These are phyloP conservation scores for Trypoxylon attenuatum DNA, from an alignment of 2,888 invertebrate species.

Conservation along the genomic window DNA sequence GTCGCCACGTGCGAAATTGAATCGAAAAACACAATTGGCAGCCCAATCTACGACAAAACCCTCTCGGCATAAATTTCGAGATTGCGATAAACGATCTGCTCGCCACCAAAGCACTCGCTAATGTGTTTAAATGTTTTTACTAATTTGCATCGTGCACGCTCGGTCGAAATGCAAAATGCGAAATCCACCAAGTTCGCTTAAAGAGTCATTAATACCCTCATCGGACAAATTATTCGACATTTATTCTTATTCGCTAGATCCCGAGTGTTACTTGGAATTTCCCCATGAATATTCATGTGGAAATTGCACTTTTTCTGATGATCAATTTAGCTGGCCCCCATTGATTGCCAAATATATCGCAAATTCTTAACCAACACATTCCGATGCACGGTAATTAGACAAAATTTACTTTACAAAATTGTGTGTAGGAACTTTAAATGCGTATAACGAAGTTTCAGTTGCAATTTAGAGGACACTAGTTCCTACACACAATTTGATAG, in stretches of 20 bases:
- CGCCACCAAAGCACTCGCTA: slow-evolving; percentile 23
- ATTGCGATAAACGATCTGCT: slow-evolving; percentile 33
- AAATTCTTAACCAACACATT: no score
- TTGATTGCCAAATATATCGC: no score
- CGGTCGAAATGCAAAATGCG: slow-evolving; percentile 25
- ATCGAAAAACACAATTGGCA: slow-evolving; percentile 26
- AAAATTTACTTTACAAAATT: no score
- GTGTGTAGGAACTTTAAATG: no score
- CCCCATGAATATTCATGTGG: slow-evolving; percentile 47
- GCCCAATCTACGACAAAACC: slow-evolving; percentile 19
- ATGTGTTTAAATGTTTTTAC: slow-evolving; percentile 35
- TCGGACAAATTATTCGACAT: slow-evolving; percentile 50
- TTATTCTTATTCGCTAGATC: slow-evolving; percentile 42
- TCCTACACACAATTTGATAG: no score
- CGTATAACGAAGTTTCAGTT: no score
- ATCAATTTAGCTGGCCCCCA: neutral
- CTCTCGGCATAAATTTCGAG: slow-evolving; percentile 25
- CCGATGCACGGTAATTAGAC: no score
- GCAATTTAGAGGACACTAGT: no score
- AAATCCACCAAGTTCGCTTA: slow-evolving; percentile 20
- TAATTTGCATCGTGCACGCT: slow-evolving; percentile 24
- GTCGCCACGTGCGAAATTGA: slow-evolving; percentile 6
- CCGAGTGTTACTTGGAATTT: slow-evolving; percentile 40
- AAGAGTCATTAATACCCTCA: slow-evolving; percentile 43
- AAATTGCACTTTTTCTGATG: neutral